Conservation (phyloP, 2,888 invertebrate genomes). For the Diadegma fenestrale region DNA sequence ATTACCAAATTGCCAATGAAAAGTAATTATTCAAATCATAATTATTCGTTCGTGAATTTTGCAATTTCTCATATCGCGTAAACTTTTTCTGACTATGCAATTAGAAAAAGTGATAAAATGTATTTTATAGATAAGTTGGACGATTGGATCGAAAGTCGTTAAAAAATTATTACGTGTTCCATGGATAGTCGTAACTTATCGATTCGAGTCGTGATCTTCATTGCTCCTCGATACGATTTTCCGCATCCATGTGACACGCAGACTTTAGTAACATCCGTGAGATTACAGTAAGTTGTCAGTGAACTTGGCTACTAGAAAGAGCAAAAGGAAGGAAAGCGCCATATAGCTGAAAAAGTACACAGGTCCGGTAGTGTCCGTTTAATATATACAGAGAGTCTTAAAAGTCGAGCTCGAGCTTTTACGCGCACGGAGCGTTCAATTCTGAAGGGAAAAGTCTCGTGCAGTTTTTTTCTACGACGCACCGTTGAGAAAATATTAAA, state of each 20-base stretch:
- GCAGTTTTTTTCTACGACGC: neutral
- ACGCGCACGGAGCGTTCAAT: neutral
- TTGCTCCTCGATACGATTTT: conserved; percentile 22
- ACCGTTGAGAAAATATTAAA: neutral
- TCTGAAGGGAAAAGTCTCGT: neutral
- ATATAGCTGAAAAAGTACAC: conserved; percentile 19
- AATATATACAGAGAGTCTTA: conserved; percentile 4
- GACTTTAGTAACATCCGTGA: conserved; percentile 51
- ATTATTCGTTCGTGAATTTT: neutral
- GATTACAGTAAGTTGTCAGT: conserved; percentile 71
- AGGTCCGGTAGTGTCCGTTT: conserved; percentile 5
- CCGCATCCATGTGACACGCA: conserved; percentile 31
- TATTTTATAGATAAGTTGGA: neutral
- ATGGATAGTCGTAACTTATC: conserved; percentile 21
- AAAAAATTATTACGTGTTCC: neutral
- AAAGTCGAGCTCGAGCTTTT: neutral
- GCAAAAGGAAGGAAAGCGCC: neutral
- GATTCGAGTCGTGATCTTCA: conserved; percentile 13
- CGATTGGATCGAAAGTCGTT: conserved; percentile 25
- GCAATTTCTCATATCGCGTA: neutral
- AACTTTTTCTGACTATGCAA: conserved; percentile 1
- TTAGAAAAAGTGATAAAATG: neutral
- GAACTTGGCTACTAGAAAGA: conserved; percentile 61
- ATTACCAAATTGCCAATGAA: neutral
- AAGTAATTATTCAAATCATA: neutral